Conservation (phyloP, 2,113 vertebrate species). For the Orcinus orca region DNA sequence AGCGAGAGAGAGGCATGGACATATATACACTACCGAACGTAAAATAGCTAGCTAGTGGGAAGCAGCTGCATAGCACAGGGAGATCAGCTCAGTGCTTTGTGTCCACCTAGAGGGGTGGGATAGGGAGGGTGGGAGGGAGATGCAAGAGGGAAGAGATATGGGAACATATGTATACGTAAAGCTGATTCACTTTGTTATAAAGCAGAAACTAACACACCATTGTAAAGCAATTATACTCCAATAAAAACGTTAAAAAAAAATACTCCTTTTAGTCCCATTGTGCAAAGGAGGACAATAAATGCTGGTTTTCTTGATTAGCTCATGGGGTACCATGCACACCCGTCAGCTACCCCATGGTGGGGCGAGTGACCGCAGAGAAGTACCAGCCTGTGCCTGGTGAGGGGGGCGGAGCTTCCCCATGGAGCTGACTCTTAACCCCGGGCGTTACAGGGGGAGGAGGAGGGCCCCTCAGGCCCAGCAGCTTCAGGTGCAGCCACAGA, state of each 20-base stretch:
- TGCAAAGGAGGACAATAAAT: neutral
- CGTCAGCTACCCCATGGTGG: too few relatives aligned
- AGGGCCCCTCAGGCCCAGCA: neutral
- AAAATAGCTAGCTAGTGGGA: accelerated
- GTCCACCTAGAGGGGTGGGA: too few relatives aligned
- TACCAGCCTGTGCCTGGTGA: neutral
- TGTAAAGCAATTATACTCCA: too few relatives aligned
- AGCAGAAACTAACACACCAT: too few relatives aligned
- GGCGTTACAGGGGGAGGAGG: neutral
- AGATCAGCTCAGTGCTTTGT: too few relatives aligned
- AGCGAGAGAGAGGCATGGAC: too few relatives aligned
- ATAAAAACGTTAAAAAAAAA: neutral
- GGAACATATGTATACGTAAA: accelerated
- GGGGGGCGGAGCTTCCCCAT: neutral
- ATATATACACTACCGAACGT: too few relatives aligned
- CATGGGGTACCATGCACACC: accelerated
- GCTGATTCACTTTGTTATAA: too few relatives aligned
- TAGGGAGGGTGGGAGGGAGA: too few relatives aligned
- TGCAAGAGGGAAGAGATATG: too few relatives aligned
- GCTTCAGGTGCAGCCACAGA: neutral
- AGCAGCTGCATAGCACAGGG: too few relatives aligned
- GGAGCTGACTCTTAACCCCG: neutral
- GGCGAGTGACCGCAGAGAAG: accelerated
- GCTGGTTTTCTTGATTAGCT: neutral
- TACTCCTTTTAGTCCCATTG: neutral